These are phyloP conservation scores for Meiosimyza decipiens DNA, from an alignment of 2,888 invertebrate species.

Conservation along the genomic window DNA sequence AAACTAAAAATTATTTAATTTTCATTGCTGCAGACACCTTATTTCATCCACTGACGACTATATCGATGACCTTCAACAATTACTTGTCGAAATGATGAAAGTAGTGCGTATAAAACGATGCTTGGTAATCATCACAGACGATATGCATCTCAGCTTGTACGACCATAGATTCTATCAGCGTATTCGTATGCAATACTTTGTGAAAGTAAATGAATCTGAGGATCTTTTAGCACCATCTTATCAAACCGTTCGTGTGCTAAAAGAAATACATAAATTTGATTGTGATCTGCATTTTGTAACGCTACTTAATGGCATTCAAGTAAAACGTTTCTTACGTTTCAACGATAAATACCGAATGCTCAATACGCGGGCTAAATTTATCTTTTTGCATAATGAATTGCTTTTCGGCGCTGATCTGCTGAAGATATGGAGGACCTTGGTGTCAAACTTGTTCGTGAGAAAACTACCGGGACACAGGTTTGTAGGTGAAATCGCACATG, in stretches of 20 bases:
- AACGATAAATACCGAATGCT: slow-evolving; percentile 78
- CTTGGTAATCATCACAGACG: slow-evolving; percentile 61
- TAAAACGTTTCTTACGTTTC: slow-evolving; percentile 75
- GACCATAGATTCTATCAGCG: slow-evolving; percentile 51
- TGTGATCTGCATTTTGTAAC: slow-evolving; percentile 80
- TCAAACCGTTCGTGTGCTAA: slow-evolving; percentile 70
- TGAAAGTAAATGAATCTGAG: slow-evolving; percentile 73
- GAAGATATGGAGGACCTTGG: slow-evolving; percentile 81
- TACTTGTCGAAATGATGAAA: slow-evolving; percentile 39
- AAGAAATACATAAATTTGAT: slow-evolving; percentile 72
- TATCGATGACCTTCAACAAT: slow-evolving; percentile 16
- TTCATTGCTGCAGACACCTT: no score
- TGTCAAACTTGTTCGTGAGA: slow-evolving; percentile 79
- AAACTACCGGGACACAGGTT: slow-evolving; percentile 49
- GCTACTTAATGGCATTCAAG: slow-evolving; percentile 78
- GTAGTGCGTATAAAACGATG: slow-evolving; percentile 56
- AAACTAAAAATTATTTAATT: no score
- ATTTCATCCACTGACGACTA: neutral
- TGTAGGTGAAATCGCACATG: slow-evolving; percentile 16
- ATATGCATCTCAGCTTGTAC: slow-evolving; percentile 53
- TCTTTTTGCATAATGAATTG: slow-evolving; percentile 77
- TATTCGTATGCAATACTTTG: slow-evolving; percentile 63
- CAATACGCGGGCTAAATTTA: slow-evolving; percentile 77
- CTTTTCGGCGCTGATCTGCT: slow-evolving; percentile 75
- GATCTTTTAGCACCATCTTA: slow-evolving; percentile 74